phyloP scores from a whole-genome alignment of 2,888 invertebrate species.

The Rhyacophila evoluta region DNA sequence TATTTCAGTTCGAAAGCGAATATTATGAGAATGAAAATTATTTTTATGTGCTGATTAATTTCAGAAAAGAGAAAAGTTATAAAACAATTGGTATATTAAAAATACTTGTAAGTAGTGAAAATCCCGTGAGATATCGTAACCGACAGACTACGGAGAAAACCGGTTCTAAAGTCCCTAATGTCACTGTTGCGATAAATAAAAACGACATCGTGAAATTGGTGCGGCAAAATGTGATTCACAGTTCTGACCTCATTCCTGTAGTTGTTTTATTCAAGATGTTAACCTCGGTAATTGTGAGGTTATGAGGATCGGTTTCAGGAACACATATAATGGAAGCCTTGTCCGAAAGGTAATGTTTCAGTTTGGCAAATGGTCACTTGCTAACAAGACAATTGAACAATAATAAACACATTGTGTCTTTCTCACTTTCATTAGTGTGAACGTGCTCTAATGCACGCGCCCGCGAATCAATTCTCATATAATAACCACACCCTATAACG shows the following conservation, averaged over 20 bases:
- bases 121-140: too few relatives aligned
- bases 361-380: background rate
- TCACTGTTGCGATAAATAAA: constrained; percentile 3
- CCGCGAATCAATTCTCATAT: too few relatives aligned
- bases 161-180: too few relatives aligned
- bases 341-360: background rate
- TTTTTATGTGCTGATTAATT: too few relatives aligned
- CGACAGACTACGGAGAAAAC: too few relatives aligned
- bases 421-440: background rate
- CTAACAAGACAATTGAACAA: background rate
- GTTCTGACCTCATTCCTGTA: constrained; percentile 34
- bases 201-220: background rate
- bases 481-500: too few relatives aligned
- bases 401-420: background rate
- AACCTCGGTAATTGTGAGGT: constrained; percentile 13
- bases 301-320: background rate
- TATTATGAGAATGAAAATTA: too few relatives aligned
- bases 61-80: too few relatives aligned
- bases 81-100: too few relatives aligned
- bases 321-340: constrained; percentile 18
- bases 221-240: constrained; percentile 35
- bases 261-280: constrained; percentile 4
- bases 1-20: too few relatives aligned
- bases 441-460: background rate
- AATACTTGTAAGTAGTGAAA: too few relatives aligned